phyloP scores from a whole-genome alignment of 2,113 vertebrate genomes.

The Dromaius novaehollandiae region DNA sequence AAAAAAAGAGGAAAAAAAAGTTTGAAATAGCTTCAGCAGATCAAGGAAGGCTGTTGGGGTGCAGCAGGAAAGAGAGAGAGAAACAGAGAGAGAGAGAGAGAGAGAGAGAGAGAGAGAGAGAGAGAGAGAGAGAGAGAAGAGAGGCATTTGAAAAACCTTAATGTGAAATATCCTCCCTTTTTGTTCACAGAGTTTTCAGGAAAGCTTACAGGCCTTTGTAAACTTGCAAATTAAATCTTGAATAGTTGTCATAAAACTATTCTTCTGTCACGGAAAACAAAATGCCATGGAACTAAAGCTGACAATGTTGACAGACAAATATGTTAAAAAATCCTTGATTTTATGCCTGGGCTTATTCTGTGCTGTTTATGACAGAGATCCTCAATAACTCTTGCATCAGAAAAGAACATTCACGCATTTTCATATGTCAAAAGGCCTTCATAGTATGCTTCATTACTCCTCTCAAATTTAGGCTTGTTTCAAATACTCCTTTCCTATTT shows the following conservation, averaged over 20 bases:
- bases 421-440: conserved; percentile 41
- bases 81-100: neutral
- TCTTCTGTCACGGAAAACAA: conserved; percentile 32
- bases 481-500: neutral
- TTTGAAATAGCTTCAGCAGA: neutral
- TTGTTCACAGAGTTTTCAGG: neutral
- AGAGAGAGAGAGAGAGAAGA: neutral
- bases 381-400: conserved; percentile 37
- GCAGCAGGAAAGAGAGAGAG: accelerated
- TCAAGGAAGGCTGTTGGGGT: neutral
- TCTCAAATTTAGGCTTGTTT: neutral
- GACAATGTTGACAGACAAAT: conserved; percentile 25
- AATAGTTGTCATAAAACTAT: conserved; percentile 44
- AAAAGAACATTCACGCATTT: conserved; percentile 64
- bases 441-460: neutral
- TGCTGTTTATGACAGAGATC: conserved; percentile 47
- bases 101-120: neutral
- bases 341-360: neutral
- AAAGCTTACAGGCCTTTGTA: neutral
- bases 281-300: conserved; percentile 30
- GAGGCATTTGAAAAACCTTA: neutral
- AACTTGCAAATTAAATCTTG: conserved; percentile 12
- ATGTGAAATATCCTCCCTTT: neutral
- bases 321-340: neutral
- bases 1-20: neutral